Percentiles rank a stretch among this genome's conserved stretches.
phyloP scores from a whole-genome alignment of 2,888 invertebrate species.

The Xanthia icteritia region DNA sequence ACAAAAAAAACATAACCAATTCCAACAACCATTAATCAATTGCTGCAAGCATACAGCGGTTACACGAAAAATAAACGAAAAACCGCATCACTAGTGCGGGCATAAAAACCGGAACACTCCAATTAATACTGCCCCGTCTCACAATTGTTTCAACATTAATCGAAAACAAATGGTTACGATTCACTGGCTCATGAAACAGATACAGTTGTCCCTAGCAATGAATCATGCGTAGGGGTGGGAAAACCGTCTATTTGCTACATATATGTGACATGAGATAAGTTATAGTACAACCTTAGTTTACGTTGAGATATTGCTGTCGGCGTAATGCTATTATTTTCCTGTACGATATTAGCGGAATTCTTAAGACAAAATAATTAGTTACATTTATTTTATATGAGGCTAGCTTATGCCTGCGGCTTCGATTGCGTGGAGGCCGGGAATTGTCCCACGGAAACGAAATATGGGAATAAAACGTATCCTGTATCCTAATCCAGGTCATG shows the following conservation, averaged over 20 bases:
- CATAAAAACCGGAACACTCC: constrained; percentile 80
- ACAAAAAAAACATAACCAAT: constrained; percentile 13
- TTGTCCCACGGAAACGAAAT: too few species aligned
- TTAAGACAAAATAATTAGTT: constrained; percentile 43
- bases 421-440: too few species aligned
- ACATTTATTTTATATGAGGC: constrained; percentile 29
- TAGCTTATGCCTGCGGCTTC: neutral
- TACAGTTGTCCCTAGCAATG: constrained; percentile 66
- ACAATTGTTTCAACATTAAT: constrained; percentile 74
- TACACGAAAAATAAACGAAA: constrained; percentile 57
- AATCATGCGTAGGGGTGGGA: constrained; percentile 67
- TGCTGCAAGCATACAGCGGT: constrained; percentile 41
- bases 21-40: constrained; percentile 50
- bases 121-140: constrained; percentile 76
- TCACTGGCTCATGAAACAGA: constrained; percentile 71
- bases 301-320: constrained; percentile 51
- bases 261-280: constrained; percentile 60
- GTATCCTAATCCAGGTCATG: neutral
- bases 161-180: constrained; percentile 72
- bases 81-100: constrained; percentile 58
- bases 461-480: neutral
- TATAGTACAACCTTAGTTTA: constrained; percentile 54
- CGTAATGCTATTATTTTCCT: constrained; percentile 42
- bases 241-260: constrained; percentile 58
- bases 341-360: constrained; percentile 24